Base-by-base conservation (phyloP, 2,797 vertebrate species). In the Tragopan temminckii region DNA sequence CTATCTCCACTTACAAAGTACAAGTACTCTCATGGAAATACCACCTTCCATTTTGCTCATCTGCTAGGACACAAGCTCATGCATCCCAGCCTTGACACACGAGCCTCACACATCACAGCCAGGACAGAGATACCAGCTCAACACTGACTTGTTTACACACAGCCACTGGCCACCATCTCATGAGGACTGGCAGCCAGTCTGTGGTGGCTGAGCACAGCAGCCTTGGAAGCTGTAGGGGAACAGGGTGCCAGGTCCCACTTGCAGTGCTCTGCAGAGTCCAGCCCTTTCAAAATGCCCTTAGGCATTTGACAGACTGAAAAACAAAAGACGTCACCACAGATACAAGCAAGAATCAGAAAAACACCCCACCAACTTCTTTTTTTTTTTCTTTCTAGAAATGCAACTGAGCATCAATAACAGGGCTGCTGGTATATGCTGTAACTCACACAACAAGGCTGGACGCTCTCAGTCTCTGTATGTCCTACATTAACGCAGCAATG, bases 151-250 rank as follows among this genome's bases (percentile, higher is more conserved):
- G 17, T 48, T 58, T 36, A 18, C 18, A 33, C 46, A 29, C 57
- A 43, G 29, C 17, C 19, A 15, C 61, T 43, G 4, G 19, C 16
- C 24, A 62, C 8, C 3, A 3, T 35, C 55, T 27, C 1, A 3
- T 36, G 40, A 69, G 50, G 16, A 6, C 40, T 3, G 2, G 36
- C 38, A 81, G 40, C 24, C 69, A 33, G 50, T n/a, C 11, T 20
- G 4, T 0, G 14, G 43, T 8, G 46, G 57, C 31, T 42, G n/a
- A 76, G n/a, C 81, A 20, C 3, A 0, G 1, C 0, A 3, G 20
- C 38, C 63, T 38, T 66, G 42, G 13, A 78, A 23, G 55, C 43
- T 40, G 69, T n/a, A 10, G 5, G n/a, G 19, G 19, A 13, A 21
- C n/a, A 33, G 11, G n/a, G 20, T 2, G 3, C 19, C 9, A 53